Conservation (phyloP, 2,797 vertebrate genomes). For the Galago senegalensis region DNA sequence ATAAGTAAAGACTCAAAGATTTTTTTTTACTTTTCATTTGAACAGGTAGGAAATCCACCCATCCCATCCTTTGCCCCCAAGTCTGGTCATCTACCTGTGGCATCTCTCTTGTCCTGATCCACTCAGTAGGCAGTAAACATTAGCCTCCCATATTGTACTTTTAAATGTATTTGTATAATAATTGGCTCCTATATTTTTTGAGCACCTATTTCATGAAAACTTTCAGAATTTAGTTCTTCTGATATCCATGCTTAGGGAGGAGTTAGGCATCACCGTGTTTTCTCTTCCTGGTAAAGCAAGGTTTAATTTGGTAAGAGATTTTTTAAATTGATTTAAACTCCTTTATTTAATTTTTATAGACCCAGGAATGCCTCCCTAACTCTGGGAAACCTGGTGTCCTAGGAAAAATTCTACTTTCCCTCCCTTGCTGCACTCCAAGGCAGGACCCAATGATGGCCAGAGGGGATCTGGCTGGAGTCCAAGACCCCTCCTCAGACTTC, state of each 20-base stretch:
- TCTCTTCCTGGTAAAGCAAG: neutral
- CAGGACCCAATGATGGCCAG: neutral
- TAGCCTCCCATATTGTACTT: neutral
- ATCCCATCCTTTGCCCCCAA: neutral
- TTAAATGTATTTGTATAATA: neutral
- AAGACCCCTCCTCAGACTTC: slow-evolving; percentile 29
- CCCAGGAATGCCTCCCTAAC: neutral
- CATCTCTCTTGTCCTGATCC: neutral
- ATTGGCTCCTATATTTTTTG: neutral
- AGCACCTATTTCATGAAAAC: neutral
- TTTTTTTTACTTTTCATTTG: neutral
- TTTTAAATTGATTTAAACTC: neutral
- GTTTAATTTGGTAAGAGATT: neutral
- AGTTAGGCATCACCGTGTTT: neutral
- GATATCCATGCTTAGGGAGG: neutral
- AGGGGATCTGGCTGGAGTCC: slow-evolving; percentile 64
- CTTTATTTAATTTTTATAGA: neutral
- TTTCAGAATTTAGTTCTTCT: slow-evolving; percentile 5
- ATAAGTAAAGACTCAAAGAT: neutral
- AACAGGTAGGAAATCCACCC: neutral
- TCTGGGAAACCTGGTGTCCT: neutral
- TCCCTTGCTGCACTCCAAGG: neutral
- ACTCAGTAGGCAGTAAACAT: neutral
- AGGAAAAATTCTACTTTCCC: slow-evolving; percentile 38
- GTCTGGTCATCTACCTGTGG: neutral